These are phyloP conservation scores for Hirtodrosophila duncani DNA, from an alignment of 2,888 invertebrate genomes.

Conservation along the genomic window DNA sequence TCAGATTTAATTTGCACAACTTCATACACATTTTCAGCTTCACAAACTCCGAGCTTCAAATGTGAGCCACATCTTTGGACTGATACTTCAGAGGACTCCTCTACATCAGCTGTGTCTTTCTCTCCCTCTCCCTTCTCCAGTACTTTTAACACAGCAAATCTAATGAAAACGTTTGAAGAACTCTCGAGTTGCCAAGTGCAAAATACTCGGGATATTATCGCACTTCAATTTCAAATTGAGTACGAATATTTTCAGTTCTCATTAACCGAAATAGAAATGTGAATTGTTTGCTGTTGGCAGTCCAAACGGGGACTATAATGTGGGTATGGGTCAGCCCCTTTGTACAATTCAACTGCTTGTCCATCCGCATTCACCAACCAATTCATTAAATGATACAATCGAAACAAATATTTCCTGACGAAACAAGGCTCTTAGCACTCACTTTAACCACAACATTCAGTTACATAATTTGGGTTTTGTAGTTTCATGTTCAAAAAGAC, in stretches of 20 bases:
- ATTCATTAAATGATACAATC: conserved; percentile 26
- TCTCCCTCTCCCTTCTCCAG: neutral
- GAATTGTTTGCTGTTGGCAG: neutral
- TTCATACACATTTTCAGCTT: too few relatives aligned
- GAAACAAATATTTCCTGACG: conserved; percentile 21
- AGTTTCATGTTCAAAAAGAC: too few relatives aligned
- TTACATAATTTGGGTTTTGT: too few relatives aligned
- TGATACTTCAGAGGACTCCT: neutral
- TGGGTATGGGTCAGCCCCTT: too few relatives aligned
- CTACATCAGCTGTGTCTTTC: neutral
- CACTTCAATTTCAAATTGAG: conserved; percentile 2
- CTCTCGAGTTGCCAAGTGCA: conserved; percentile 1
- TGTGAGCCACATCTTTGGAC: too few relatives aligned
- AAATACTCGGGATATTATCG: conserved; percentile 3
- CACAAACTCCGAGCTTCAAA: too few relatives aligned
- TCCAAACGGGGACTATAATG: too few relatives aligned
- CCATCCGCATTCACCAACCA: conserved; percentile 17
- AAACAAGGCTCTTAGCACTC: too few relatives aligned
- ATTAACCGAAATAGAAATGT: neutral
- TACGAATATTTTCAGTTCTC: neutral
- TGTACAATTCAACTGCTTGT: conserved; percentile 16
- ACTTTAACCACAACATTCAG: too few relatives aligned
- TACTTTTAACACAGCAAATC: neutral
- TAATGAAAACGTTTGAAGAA: neutral
- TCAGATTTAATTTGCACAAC: conserved; percentile 5